Percentiles rank a stretch among this genome's conserved stretches.
Conservation (phyloP, 1,140 invertebrate genomes). For the Ceratina calcarata region DNA sequence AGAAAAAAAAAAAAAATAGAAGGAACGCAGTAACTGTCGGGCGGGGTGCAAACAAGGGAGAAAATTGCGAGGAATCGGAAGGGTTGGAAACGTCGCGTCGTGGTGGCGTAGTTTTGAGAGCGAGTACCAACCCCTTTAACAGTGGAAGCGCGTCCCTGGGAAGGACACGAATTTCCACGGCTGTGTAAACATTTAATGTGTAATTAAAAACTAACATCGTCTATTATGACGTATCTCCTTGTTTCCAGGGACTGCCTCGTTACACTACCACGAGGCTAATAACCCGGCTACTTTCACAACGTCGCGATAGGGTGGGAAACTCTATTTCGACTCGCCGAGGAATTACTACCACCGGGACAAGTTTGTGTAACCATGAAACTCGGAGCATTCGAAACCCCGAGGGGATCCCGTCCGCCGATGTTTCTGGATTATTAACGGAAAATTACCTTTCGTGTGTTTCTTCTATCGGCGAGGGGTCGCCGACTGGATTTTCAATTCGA, state of each 20-base stretch:
- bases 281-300: constrained; percentile 1
- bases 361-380: constrained; percentile 13
- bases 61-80: constrained; percentile 40
- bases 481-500: constrained; percentile 11
- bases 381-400: constrained; percentile 2
- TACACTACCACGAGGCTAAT: constrained; percentile 6
- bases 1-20: not conserved
- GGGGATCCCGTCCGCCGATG: not conserved
- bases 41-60: constrained; percentile 42
- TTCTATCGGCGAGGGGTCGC: not conserved
- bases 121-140: no score
- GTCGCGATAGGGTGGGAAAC: not conserved
- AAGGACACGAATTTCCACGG: constrained; percentile 16
- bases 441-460: constrained; percentile 30
- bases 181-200: constrained; percentile 54
- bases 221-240: constrained; percentile 26
- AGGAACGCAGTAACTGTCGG: constrained; percentile 18
- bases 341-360: constrained; percentile 23
- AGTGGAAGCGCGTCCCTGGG: not conserved
- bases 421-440: constrained; percentile 30
- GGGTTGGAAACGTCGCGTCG: not conserved
- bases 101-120: not conserved
- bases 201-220: constrained; percentile 59
- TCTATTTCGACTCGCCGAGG: constrained; percentile 25
- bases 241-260: not conserved